Evolutionary conservation across 2,888 invertebrate species (phyloP).

Genomic region (Drosophila helvetica): DNA sequence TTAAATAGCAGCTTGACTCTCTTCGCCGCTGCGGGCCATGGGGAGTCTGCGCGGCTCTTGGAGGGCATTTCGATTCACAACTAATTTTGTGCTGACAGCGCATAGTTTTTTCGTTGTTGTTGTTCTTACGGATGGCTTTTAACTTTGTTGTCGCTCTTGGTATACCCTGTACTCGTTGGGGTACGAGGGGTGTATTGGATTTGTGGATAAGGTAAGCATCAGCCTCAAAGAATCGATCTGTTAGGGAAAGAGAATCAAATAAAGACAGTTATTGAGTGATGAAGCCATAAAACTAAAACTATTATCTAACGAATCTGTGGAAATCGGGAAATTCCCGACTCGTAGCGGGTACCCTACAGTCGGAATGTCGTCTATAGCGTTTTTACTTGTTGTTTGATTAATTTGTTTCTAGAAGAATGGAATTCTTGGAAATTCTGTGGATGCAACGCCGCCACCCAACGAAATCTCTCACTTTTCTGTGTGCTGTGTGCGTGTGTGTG

Average conservation of each 20-base stretch:
- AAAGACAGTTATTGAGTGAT: too few species aligned
- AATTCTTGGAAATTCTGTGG: constrained; percentile 66
- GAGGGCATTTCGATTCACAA: constrained; percentile 18
- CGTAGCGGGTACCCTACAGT: neutral
- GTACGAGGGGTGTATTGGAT: too few species aligned
- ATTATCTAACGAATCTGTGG: too few species aligned
- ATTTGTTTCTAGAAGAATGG: constrained; percentile 70
- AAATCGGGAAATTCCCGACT: neutral
- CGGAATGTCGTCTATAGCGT: neutral
- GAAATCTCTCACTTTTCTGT: constrained; percentile 29
- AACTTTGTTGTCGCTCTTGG: constrained; percentile 62
- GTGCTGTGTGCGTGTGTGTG: constrained; percentile 42
- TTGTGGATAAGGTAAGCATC: too few species aligned
- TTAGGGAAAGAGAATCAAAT: too few species aligned
- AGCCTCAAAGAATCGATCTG: too few species aligned
- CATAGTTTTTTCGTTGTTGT: constrained; percentile 40
- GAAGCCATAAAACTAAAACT: too few species aligned
- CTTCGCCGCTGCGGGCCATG: neutral
- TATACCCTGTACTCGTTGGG: neutral
- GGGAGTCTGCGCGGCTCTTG: constrained; percentile 39
- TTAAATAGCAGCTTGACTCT: constrained; percentile 17
- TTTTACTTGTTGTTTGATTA: constrained; percentile 62
- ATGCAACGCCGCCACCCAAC: constrained; percentile 51
- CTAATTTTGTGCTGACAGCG: constrained; percentile 51
- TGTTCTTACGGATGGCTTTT: constrained; percentile 33